Evolutionary conservation across 2,888 invertebrate genomes (phyloP), one percentile per base, ranked within the genome.

Genomic region (Euclidia mi): DNA sequence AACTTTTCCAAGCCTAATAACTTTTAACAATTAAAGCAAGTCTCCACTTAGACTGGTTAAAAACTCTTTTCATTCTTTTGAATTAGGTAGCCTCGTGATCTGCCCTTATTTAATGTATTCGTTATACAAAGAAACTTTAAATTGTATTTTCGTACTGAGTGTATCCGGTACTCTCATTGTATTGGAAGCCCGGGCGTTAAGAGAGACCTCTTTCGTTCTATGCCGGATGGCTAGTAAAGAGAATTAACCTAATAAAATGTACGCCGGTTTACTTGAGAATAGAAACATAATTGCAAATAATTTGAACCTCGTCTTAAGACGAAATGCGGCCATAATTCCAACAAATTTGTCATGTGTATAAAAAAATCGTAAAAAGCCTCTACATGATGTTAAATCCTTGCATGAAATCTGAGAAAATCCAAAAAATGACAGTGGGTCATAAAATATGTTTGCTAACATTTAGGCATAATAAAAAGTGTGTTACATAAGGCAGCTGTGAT

Each of bases 171-270:
- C 56, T 58, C 63, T 63, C 52, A 69, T 79, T 79, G 73, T 76
- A 62, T 67, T 57, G 61, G 44, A 45, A 71, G 53, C 65, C 67
- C 49, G 57, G 47, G 59, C 64, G 65, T 65, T 56, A 64, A 65
- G 53, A 61, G 63, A 69, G 63, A 63, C 57, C 58, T 65, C 46
- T 66, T 76, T 73, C 68, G 69, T 60, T 47, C 57, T 63, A 42
- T 66, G 63, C 55, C 52, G 44, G 53, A 68, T n/a, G n/a, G n/a
- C 60, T 64, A 71, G 38, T 44, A 40, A 51, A 40, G 64, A 55
- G 56, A 59, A n/a, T n/a, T n/a, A n/a, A 57, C 61, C 66, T 76
- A 64, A 78, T 80, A 76, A 74, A 76, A 76, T 71, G 75, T 70
- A 71, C 70, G 61, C 53, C 50, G 48, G 32, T 50, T 66, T 63